Base-by-base conservation (phyloP, 1,140 invertebrate species). In the Drosophila auraria region DNA sequence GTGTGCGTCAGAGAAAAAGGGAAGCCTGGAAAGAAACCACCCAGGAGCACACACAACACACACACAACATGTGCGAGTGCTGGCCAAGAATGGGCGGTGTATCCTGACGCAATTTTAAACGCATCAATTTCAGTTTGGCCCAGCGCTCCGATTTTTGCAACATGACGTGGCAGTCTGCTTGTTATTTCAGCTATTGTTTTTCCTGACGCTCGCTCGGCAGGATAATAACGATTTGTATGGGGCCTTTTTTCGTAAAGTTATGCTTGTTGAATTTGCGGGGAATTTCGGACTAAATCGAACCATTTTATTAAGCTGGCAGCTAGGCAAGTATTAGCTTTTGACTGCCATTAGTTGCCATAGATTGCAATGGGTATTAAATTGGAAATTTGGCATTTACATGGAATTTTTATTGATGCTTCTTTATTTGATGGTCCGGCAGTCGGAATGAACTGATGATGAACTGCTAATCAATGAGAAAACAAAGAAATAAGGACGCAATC, bases 31-130 rank as follows among this genome's bases (percentile, higher is more conserved):
- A 71, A 38, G 63, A 56, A 47, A 25, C 30, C 58, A 69, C 42
- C 63, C 56, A 64, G 60, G 53, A 65, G 54, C 75, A 70, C 47
- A 69, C 45, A 45, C 20, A 14, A 40, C 40, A 58, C 49, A 63
- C 45, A 54, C 47, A 59, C 64, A 80, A 77, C 60, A 45, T 58
- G 59, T 57, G 65, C 12, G 53, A 73, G 49, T 44, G 58, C 51
- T 74, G 76, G 44, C 50, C 62, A 64, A 71, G 49, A 51, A 56
- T 12, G 38, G 33, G 20, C n/a, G 49, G 61, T 72, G 76, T 59
- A 82, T 86, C 71, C 87, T 82, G 80, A 90, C 79, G 82, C 86
- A 86, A 91, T 90, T 90, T 90, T 77, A 86, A 90, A 90, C 82
- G 82, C 87, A 90, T 90, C 86, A 86, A 86, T 91, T 90, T 90